A percentile compares a stretch with the other conserved stretches of the same genome.
Conservation (phyloP, 1,140 invertebrate genomes). For the Neodiprion pinetum region DNA sequence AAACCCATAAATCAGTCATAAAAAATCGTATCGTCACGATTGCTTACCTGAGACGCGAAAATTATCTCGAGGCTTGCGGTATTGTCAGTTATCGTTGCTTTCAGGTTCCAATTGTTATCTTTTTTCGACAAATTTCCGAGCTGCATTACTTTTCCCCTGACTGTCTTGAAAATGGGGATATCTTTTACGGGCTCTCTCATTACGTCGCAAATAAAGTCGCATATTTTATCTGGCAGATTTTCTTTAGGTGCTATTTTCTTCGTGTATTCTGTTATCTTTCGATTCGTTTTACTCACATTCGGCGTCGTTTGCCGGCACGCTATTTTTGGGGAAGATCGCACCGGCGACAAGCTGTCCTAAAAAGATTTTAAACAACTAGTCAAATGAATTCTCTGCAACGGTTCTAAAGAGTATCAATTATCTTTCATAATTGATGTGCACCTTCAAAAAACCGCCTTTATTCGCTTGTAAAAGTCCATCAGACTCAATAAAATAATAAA, state of each 20-base stretch:
- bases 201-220: constrained; percentile 40
- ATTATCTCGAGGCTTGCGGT: constrained; percentile 43
- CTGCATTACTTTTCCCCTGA: constrained; percentile 37
- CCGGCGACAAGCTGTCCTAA: constrained; percentile 21
- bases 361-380: background rate
- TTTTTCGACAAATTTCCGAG: constrained; percentile 41
- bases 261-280: constrained; percentile 38
- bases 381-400: background rate
- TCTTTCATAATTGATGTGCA: background rate
- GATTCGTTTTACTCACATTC: constrained; percentile 10
- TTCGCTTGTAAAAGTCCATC: too few relatives aligned
- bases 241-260: constrained; percentile 12
- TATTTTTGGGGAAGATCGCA: constrained; percentile 26
- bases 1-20: constrained; percentile 9
- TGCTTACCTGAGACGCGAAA: constrained; percentile 47
- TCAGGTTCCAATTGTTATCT: constrained; percentile 40
- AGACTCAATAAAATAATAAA: too few relatives aligned
- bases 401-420: background rate
- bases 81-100: constrained; percentile 43
- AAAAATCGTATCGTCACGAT: background rate
- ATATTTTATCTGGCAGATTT: constrained; percentile 27
- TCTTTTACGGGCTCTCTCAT: constrained; percentile 27
- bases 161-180: constrained; percentile 28
- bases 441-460: too few relatives aligned
- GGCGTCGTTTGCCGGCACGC: background rate